A percentile compares a stretch with the other conserved stretches of the same genome.
phyloP scores from a whole-genome alignment of 2,888 invertebrate genomes.

The Digitonthophagus gazella region DNA sequence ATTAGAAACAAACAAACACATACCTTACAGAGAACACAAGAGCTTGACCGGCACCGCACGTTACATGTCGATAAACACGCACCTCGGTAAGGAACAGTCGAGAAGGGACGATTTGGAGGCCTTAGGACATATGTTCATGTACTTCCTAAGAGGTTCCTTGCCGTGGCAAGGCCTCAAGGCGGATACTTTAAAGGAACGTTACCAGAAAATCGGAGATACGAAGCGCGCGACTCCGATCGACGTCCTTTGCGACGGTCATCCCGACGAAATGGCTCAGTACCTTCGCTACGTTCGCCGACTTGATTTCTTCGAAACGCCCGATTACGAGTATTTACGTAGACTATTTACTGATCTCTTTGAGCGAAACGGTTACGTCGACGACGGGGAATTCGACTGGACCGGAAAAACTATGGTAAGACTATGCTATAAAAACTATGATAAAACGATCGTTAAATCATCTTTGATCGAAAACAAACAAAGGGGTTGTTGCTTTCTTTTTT shows the following conservation, averaged over 20 bases:
- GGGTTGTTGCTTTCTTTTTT: neutral
- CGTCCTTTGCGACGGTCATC: constrained; percentile 80
- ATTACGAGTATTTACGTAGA: constrained; percentile 97
- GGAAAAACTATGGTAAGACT: constrained; percentile 65
- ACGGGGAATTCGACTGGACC: constrained; percentile 95
- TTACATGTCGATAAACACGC: constrained; percentile 99
- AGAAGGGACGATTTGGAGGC: constrained; percentile 99
- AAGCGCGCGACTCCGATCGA: constrained; percentile 98
- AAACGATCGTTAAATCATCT: too few relatives aligned
- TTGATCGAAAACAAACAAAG: too few relatives aligned
- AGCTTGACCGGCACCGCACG: constrained; percentile 99
- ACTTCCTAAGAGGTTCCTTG: constrained; percentile 98
- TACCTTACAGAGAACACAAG: constrained; percentile 99
- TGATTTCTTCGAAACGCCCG: constrained; percentile 99
- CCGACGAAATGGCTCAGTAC: constrained; percentile 97
- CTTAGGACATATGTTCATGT: constrained; percentile 99
- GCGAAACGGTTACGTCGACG: constrained; percentile 81
- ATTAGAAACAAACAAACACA: constrained; percentile 99
- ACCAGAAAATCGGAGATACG: constrained; percentile 99
- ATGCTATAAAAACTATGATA: too few relatives aligned
- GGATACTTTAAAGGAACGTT: constrained; percentile 98
- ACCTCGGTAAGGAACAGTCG: constrained; percentile 99
- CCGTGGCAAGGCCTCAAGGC: constrained; percentile 99
- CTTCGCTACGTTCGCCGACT: constrained; percentile 93
- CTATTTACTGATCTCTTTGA: constrained; percentile 92